These are phyloP conservation scores for Drosophila parabipectinata DNA, from an alignment of 1,140 invertebrate genomes.

Conservation along the genomic window DNA sequence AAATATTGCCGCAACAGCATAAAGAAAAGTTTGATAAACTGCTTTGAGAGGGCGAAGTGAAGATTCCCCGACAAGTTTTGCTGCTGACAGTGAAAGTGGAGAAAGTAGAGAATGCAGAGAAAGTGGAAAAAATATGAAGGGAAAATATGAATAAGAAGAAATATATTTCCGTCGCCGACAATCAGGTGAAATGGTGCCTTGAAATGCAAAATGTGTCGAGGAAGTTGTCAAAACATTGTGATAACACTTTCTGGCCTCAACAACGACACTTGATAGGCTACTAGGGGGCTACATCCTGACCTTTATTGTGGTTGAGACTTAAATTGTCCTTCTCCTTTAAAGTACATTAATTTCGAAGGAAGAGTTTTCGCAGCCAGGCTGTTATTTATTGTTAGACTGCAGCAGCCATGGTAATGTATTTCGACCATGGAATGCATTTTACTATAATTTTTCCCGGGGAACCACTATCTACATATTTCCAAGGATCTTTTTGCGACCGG, in stretches of 20 bases:
- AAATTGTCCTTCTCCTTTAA: slow-evolving; percentile 33
- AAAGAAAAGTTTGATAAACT: slow-evolving; percentile 41
- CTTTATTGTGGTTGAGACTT: slow-evolving; percentile 31
- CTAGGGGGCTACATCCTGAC: slow-evolving; percentile 22
- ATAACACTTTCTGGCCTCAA: slow-evolving; percentile 41
- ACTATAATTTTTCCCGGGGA: slow-evolving; percentile 28
- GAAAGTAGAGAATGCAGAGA: slow-evolving; percentile 1
- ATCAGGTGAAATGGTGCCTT: slow-evolving; percentile 45
- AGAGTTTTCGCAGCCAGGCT: slow-evolving; percentile 9
- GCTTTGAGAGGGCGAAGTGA: slow-evolving; percentile 36
- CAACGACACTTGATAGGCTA: slow-evolving; percentile 13
- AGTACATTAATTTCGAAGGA: slow-evolving; percentile 21
- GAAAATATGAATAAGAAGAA: slow-evolving; percentile 11
- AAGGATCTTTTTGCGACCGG: slow-evolving; percentile 29
- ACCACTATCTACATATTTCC: slow-evolving; percentile 37
- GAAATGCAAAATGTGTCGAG: slow-evolving; percentile 54
- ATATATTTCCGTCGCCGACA: slow-evolving; percentile 54
- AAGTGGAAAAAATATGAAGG: background rate
- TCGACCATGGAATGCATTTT: slow-evolving; percentile 23
- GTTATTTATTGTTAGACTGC: slow-evolving; percentile 41
- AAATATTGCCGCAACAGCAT: slow-evolving; percentile 12
- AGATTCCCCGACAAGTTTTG: slow-evolving; percentile 24
- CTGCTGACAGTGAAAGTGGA: slow-evolving; percentile 8
- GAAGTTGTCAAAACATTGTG: slow-evolving; percentile 57
- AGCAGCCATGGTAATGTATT: slow-evolving; percentile 32